Percentiles rank a stretch among this genome's conserved stretches.
Evolutionary conservation across 2,797 vertebrate genomes (phyloP).

Genomic region (Helicolenus hilgendorfi): DNA sequence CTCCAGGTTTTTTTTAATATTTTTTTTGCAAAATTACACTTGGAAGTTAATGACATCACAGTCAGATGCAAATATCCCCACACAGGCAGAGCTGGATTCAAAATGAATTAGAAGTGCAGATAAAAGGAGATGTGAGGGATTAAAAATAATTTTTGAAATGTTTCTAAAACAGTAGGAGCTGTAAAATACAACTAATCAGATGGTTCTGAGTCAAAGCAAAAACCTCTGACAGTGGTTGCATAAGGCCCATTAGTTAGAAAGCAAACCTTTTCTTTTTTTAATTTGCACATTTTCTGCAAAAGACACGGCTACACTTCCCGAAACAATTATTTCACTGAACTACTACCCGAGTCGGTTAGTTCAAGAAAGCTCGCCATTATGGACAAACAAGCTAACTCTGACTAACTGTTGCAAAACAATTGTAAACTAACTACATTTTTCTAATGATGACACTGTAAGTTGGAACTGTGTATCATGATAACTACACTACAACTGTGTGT

Average conservation of each 20-base stretch:
- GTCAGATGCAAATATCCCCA: slow-evolving; percentile 45
- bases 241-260: background rate
- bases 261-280: background rate
- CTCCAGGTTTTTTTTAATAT: slow-evolving; percentile 1
- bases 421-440: background rate
- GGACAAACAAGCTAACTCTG: background rate
- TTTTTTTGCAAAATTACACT: slow-evolving; percentile 36
- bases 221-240: background rate
- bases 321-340: background rate
- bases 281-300: background rate
- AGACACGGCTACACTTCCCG: background rate
- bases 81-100: slow-evolving; percentile 53
- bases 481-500: background rate
- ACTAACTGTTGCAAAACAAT: background rate
- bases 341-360: background rate
- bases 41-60: slow-evolving; percentile 59
- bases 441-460: background rate
- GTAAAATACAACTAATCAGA: background rate
- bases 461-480: background rate
- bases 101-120: slow-evolving; percentile 12
- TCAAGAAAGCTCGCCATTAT: background rate
- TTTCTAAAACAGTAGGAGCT: background rate
- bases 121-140: background rate
- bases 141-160: background rate
- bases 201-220: background rate